phyloP scores from a whole-genome alignment of 2,888 invertebrate species.

The Pammene aurita region DNA sequence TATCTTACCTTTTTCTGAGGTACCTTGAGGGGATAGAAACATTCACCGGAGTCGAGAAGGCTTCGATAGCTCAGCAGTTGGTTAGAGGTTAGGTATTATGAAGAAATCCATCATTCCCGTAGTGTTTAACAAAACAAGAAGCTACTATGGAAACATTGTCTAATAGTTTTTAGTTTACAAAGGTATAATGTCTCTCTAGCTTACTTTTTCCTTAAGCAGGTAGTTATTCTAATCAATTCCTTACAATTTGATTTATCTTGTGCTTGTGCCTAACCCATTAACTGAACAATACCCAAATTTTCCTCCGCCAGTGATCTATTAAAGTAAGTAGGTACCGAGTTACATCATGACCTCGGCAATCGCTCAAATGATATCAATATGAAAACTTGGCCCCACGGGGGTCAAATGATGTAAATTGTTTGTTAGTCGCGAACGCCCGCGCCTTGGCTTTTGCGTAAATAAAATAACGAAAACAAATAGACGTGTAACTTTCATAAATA shows the following conservation, averaged over 20 bases:
- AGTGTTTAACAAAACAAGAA: too few relatives aligned
- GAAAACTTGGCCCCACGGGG: constrained; percentile 66
- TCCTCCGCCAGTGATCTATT: constrained; percentile 29
- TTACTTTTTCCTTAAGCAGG: too few relatives aligned
- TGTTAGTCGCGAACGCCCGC: constrained; percentile 56
- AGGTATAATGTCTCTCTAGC: too few relatives aligned
- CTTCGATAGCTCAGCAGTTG: too few relatives aligned
- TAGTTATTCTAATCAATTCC: too few relatives aligned
- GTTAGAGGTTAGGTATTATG: too few relatives aligned
- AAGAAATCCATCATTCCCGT: too few relatives aligned
- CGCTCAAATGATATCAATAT: constrained; percentile 54
- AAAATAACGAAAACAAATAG: constrained; percentile 23
- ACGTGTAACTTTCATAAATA: neutral
- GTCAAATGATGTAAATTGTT: constrained; percentile 65
- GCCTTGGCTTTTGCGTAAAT: constrained; percentile 43
- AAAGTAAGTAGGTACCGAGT: constrained; percentile 42
- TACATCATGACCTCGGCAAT: constrained; percentile 52
- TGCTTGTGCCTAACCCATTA: neutral
- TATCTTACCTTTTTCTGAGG: too few relatives aligned
- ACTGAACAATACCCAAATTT: neutral
- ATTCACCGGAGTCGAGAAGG: too few relatives aligned
- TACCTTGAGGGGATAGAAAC: too few relatives aligned
- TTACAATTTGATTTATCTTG: neutral
- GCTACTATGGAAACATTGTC: too few relatives aligned
- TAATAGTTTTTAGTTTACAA: too few relatives aligned